Base-by-base conservation (phyloP, 2,888 invertebrate species). In the Synergus japonicus region DNA sequence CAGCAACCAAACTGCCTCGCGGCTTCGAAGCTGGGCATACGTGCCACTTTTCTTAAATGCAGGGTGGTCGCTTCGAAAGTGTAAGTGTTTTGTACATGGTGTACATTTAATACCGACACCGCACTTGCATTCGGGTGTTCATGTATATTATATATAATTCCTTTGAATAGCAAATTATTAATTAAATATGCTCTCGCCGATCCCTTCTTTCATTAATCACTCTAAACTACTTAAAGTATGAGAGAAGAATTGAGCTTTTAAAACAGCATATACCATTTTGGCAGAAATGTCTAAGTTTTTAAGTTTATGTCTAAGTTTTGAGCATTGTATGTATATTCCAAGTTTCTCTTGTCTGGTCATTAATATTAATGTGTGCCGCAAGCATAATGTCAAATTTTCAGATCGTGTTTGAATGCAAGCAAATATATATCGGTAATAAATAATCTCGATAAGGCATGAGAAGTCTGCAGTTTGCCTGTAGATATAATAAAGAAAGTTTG, bases 1-100 rank as follows among this genome's bases (percentile, higher is more conserved):
- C 78, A 80, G 83, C 82, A 81, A 84, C 83, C 84, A 85, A 84
- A 82, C 83, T 84, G 86, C 86, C 86, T 83, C 76, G 80, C 81
- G 84, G 83, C 80, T 83, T 63, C 79, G 80, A 81, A 79, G 83
- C 81, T 76, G 80, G 81, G 83, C 85, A 86, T 87, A 88, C 88
- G 86, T 88, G 86, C 89, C 89, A 89, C 89, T 89, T 89, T 88
- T 83, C 86, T 87, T 89, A 88, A 89, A 88, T 87, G 86, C 87
- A 88, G 88, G 86, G 86, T 86, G 86, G 85, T 84, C 85, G 81
- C 79, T 80, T 60, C 80, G 85, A 87, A 87, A 87, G 85, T 86
- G 84, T 88, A 87, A 87, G 87, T 88, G 86, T 88, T 88, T 87
- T 85, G 83, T 81, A 81, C 83, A 79, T 79, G 77, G 66, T 82